Conservation (phyloP, 2,888 invertebrate genomes). For the Leptinotarsa rubiginosa region DNA sequence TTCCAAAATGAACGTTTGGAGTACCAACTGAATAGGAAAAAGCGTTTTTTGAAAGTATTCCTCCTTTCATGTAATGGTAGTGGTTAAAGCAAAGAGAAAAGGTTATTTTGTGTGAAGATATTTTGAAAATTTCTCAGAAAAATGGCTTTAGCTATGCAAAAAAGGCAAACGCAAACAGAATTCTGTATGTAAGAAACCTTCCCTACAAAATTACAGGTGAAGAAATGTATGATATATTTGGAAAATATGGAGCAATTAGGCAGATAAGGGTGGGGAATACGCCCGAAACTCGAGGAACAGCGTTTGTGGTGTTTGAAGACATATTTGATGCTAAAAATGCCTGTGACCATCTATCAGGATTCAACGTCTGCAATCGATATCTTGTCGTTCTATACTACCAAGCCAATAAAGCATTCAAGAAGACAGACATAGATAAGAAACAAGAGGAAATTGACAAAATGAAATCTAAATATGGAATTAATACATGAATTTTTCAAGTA, state of each 20-base stretch:
- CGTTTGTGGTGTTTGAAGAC: slow-evolving; percentile 99
- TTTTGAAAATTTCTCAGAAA: slow-evolving; percentile 36
- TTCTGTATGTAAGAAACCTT: slow-evolving; percentile 95
- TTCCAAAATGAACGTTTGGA: too few relatives aligned
- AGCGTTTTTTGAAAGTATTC: too few relatives aligned
- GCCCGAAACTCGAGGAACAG: slow-evolving; percentile 97
- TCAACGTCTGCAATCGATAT: slow-evolving; percentile 98
- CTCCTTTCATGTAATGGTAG: too few relatives aligned
- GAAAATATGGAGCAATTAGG: slow-evolving; percentile 99
- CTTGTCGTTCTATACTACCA: slow-evolving; percentile 99
- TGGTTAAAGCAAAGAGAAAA: too few relatives aligned
- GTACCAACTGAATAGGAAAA: too few relatives aligned
- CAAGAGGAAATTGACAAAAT: slow-evolving; percentile 95
- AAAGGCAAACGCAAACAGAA: slow-evolving; percentile 87
- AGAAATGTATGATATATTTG: slow-evolving; percentile 99
- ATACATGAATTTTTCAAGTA: slow-evolving; percentile 53
- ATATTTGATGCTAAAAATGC: slow-evolving; percentile 99
- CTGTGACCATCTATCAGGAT: slow-evolving; percentile 98
- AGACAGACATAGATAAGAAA: slow-evolving; percentile 94
- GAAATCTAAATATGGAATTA: slow-evolving; percentile 92
- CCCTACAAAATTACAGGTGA: slow-evolving; percentile 99
- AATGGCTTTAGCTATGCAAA: slow-evolving; percentile 82
- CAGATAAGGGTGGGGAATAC: slow-evolving; percentile 99
- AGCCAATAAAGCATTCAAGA: slow-evolving; percentile 95
- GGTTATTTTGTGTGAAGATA: not conserved